Base-by-base conservation (phyloP, 2,113 vertebrate species). In the Merops nubicus region DNA sequence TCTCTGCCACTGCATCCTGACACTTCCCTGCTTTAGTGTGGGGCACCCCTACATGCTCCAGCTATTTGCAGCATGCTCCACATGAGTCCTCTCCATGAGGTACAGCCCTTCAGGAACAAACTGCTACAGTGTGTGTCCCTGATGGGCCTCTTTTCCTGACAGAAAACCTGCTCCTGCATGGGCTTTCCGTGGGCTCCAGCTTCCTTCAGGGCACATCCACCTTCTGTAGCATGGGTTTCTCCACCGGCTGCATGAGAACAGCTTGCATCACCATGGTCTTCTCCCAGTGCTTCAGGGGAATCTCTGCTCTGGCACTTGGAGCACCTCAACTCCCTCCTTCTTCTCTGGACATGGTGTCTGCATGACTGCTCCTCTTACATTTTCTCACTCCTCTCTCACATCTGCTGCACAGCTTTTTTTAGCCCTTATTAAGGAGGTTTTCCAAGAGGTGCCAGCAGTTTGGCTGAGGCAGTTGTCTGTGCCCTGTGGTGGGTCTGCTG, bases 401-500 rank as follows among this genome's bases (percentile, higher is more conserved):
- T 47, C 36, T 76, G 47, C 50, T 51, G 8, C 12, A 59, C 23
- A 48, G 6, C 0, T 40, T 26, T 45, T 63, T 50, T 64, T 25
- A 19, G 2, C 5, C 8, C 60, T 54, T 60, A 34, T 29, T 19
- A 79, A 43, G 19, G 1, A 59, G 6, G 4, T 21, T 63, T 88
- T 64, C 47, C 14, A 45, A 17, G 12, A 64, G 4, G 11, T 68
- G 8, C 5, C 56, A 50, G 5, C 4, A 40, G 16, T 8, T 34
- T 54, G 15, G 3, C 25, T 70, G 34, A 13, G 3, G 4, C 31
- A 50, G 19, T n/a, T n/a, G n/a, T n/a, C 38, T 7, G 4, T 43
- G 6, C 8, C 26, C 31, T 54, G 38, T 0, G 0, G 11, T 50
- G 23, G 9, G 15, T 54, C 4, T 2, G 5, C 0, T 48, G 34